Evolutionary conservation across 2,797 vertebrate species (phyloP).

Genomic region (Pseudochirops cupreus): DNA sequence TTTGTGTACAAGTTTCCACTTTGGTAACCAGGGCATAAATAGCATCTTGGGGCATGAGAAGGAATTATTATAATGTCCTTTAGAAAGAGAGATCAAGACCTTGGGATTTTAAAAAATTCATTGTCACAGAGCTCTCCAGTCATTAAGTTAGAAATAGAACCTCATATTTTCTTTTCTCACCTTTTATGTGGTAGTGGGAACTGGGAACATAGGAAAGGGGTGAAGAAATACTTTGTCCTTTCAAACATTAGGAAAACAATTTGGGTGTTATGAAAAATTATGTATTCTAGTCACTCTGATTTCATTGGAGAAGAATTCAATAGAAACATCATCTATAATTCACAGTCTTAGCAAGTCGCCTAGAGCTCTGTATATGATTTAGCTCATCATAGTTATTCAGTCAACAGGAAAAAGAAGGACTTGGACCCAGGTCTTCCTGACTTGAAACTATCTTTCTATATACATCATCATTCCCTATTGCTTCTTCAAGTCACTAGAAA

Average conservation of each 20-base stretch:
- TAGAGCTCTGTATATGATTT: not conserved
- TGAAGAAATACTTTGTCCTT: not conserved
- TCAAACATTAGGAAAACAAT: conserved; percentile 17
- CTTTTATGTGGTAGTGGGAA: not conserved
- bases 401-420: not conserved
- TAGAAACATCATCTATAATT: not conserved
- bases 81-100: not conserved
- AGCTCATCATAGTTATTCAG: not conserved
- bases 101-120: conserved; percentile 36
- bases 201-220: not conserved
- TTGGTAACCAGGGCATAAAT: not conserved
- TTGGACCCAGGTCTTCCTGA: not conserved
- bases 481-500: not conserved
- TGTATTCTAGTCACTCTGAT: not conserved
- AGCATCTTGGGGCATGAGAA: not conserved
- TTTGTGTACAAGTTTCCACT: conserved; percentile 32
- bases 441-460: not conserved
- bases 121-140: not conserved
- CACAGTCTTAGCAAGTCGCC: not conserved
- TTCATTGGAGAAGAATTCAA: not conserved
- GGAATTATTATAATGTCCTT: conserved; percentile 31
- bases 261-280: not conserved
- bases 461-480: not conserved
- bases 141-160: conserved; percentile 22
- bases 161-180: not conserved